Evolutionary conservation across 2,888 invertebrate species (phyloP), one percentile per base, ranked within the genome.

Genomic region (Cataglyphis albicans): DNA sequence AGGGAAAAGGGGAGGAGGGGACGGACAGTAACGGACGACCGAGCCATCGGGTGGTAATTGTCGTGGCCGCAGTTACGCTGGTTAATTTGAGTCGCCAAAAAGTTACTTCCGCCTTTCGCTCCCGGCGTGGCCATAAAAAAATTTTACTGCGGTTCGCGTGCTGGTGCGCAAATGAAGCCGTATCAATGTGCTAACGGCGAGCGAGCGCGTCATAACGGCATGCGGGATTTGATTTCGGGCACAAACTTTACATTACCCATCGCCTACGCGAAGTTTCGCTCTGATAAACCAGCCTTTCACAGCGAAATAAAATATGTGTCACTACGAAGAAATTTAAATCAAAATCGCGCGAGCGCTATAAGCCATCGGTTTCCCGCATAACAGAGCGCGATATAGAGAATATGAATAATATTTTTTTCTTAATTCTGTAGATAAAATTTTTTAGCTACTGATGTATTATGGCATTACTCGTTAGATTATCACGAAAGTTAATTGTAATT

Each of bases 21-120:
- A 59, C 72, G 41, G 63, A 48, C 25, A 82, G 59, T 72, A 59
- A 74, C 74, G 81, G 78, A 74, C 76, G 81, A 41, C 82, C 63
- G 81, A 75, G 78, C 85, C 84, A 86, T 88, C 83, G 81, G 73
- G 75, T 61, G 83, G 83, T 84, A 88, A 86, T 86, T 86, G 81
- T 82, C 81, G 76, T 76, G 74, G 61, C 32, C 65, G 68, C 74
- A 82, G 84, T 86, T 84, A 84, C 82, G 68, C 67, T 25, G 82
- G 86, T 84, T 83, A 87, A 89, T 83, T 89, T 85, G 83, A 75
- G 78, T 59, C 75, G 52, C 78, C 82, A 85, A 81, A 89, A 89
- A 89, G 86, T 89, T 87, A 87, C 87, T 87, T 86, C 87, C 85
- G 88, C 84, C 85, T 88, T 88, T 84, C 41, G 83, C 76, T 72